Conservation (phyloP, 2,797 vertebrate genomes). For the Epinephelus coioides region DNA sequence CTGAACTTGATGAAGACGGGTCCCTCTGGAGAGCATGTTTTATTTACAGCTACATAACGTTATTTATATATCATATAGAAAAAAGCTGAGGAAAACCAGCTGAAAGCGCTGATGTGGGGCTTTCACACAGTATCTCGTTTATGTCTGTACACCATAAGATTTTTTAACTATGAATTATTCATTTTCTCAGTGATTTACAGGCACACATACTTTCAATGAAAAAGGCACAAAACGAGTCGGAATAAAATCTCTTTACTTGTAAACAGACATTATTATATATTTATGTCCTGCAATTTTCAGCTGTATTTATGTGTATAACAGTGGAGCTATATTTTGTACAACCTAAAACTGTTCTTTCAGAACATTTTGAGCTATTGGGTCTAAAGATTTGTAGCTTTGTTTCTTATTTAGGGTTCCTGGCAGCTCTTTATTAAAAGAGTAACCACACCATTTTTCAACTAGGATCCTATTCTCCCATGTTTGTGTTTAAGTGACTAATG, state of each 20-base stretch:
- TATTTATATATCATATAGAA: not conserved
- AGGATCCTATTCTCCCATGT: too few species aligned
- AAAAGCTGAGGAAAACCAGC: not conserved
- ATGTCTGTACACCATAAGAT: not conserved
- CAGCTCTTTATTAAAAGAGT: not conserved
- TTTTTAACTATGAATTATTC: conserved; percentile 8
- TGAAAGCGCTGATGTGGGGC: not conserved
- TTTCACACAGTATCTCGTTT: not conserved
- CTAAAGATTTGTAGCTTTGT: not conserved
- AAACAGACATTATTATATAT: not conserved
- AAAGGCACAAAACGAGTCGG: not conserved
- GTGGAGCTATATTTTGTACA: not conserved
- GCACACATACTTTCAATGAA: not conserved
- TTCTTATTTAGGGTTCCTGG: not conserved
- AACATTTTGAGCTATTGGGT: not conserved
- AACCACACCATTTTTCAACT: too few species aligned
- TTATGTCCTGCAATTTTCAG: not conserved
- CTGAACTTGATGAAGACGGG: conserved; percentile 14
- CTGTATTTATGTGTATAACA: not conserved
- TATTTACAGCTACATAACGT: conserved; percentile 23
- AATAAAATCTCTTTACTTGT: not conserved
- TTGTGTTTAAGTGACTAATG: too few species aligned
- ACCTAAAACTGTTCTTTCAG: not conserved
- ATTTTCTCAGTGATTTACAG: conserved; percentile 8
- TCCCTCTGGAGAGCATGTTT: conserved; percentile 9